Base-by-base conservation (phyloP, 2,113 vertebrate genomes). In the Grus americana region DNA sequence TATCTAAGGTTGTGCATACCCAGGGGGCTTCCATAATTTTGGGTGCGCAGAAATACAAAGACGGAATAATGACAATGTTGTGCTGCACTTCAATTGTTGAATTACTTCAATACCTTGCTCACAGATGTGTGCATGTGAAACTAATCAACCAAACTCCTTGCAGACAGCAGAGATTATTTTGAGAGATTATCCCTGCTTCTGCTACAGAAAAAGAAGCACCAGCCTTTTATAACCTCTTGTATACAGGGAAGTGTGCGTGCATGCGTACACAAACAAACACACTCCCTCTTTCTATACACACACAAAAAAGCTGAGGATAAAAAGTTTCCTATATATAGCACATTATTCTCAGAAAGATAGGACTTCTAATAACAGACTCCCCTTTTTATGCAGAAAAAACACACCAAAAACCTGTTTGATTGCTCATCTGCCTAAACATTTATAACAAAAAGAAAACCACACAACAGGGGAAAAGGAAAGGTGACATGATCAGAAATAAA, bases 101-200 rank as follows among this genome's bases (percentile, higher is more conserved):
- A 92, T 93, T 94, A 88, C 92, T 92, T 86, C 93, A 96, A 88
- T 96, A 96, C 93, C 91, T 97, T 96, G 86, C 62, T 91, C 88
- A 93, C 91, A 94, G 83, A 95, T 82, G 87, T 96, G 94, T 65
- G 46, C 59, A 90, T 66, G 74, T 79, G 89, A 92, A 92, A 75
- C 73, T 76, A 81, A 97, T 95, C 94, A 94, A 70, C 86, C 73
- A 95, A 95, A 95, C 44, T 82, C 95, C 78, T 89, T 1, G 0
- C n/a, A 90, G 80, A 87, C 58, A 93, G 74, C 38, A 89, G 47
- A 85, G 57, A 91, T 95, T 68, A 81, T 94, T 96, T 87, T 84
- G 86, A 89, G 92, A 79, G 42, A 72, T 59, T 80, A 75, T 73
- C 88, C 70, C 62, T 82, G 62, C 23, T 95, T 92, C 86, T 72